A percentile compares a stretch with the other conserved stretches of the same genome.
These are phyloP conservation scores for Cataglyphis rosenhaueri DNA, from an alignment of 2,888 invertebrate species.

Conservation along the genomic window DNA sequence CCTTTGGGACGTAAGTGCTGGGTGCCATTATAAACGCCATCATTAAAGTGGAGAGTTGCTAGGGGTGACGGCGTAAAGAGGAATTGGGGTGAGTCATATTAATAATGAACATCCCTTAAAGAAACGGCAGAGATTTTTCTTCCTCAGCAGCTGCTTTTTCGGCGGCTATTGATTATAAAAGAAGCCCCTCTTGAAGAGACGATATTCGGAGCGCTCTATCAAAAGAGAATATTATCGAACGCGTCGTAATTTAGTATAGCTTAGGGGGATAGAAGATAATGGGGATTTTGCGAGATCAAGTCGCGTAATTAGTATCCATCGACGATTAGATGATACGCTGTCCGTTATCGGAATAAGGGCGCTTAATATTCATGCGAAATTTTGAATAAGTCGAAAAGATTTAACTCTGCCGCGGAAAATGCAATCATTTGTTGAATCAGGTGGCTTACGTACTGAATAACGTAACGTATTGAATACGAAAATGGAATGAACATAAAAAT, in stretches of 20 bases:
- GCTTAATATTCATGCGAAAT: constrained; percentile 65
- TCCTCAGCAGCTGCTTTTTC: not conserved
- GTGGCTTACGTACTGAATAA: not conserved
- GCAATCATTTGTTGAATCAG: constrained; percentile 48
- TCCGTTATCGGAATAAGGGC: constrained; percentile 67
- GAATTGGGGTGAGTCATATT: constrained; percentile 57
- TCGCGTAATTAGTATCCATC: constrained; percentile 70
- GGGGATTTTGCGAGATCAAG: constrained; percentile 61
- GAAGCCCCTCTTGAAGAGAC: constrained; percentile 39
- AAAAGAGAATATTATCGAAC: constrained; percentile 50
- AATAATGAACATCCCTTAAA: constrained; percentile 62
- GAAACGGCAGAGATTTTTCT: constrained; percentile 32
- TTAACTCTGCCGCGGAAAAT: constrained; percentile 30
- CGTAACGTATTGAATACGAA: constrained; percentile 43
- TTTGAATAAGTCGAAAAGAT: constrained; percentile 67
- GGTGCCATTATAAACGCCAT: constrained; percentile 75
- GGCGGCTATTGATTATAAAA: constrained; percentile 38
- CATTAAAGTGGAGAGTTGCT: constrained; percentile 74
- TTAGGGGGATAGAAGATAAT: constrained; percentile 15
- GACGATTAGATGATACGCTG: constrained; percentile 72
- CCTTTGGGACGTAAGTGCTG: constrained; percentile 64
- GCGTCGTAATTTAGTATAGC: constrained; percentile 54
- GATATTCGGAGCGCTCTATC: constrained; percentile 13
- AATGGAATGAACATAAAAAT: constrained; percentile 46
- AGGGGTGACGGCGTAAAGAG: constrained; percentile 55